Percentiles rank a stretch among this genome's conserved stretches.
These are phyloP conservation scores for Morone saxatilis DNA, from an alignment of 2,113 vertebrate species.

Conservation along the genomic window DNA sequence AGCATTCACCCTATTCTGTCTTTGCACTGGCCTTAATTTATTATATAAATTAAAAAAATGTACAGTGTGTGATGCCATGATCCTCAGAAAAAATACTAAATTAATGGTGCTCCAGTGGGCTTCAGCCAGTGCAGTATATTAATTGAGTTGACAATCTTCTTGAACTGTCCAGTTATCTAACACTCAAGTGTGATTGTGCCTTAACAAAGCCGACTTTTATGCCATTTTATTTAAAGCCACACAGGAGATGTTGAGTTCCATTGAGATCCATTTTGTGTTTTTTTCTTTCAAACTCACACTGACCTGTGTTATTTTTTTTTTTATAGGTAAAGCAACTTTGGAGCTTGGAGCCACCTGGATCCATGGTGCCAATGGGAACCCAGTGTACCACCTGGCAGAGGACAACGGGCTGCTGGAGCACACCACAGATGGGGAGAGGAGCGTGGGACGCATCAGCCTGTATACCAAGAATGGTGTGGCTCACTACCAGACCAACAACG, in stretches of 20 bases:
- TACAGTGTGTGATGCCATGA: not conserved
- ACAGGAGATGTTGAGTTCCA: not conserved
- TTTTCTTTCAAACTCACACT: too few relatives aligned
- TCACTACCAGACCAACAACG: constrained; percentile 95
- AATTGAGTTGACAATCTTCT: constrained; percentile 31
- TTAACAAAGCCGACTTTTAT: not conserved
- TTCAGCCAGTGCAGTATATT: constrained; percentile 11
- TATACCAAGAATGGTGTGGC: constrained; percentile 98
- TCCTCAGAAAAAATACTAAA: constrained; percentile 23
- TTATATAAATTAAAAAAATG: constrained; percentile 14
- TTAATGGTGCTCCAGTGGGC: constrained; percentile 1
- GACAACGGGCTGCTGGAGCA: constrained; percentile 96
- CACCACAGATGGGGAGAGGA: constrained; percentile 94
- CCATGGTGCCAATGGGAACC: constrained; percentile 97
- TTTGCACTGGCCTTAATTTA: not conserved
- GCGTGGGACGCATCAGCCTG: constrained; percentile 95
- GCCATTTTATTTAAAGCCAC: constrained; percentile 10
- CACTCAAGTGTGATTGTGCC: not conserved
- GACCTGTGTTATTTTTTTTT: not conserved
- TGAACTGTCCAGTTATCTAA: constrained; percentile 18
- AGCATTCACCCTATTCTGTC: not conserved
- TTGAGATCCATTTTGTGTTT: not conserved
- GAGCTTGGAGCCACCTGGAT: constrained; percentile 99
- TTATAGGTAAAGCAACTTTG: constrained; percentile 92
- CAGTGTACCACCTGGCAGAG: constrained; percentile 99